Evolutionary conservation across 2,797 vertebrate species (phyloP), one percentile per base, ranked within the genome.

Genomic region (Glyptemys insculpta): DNA sequence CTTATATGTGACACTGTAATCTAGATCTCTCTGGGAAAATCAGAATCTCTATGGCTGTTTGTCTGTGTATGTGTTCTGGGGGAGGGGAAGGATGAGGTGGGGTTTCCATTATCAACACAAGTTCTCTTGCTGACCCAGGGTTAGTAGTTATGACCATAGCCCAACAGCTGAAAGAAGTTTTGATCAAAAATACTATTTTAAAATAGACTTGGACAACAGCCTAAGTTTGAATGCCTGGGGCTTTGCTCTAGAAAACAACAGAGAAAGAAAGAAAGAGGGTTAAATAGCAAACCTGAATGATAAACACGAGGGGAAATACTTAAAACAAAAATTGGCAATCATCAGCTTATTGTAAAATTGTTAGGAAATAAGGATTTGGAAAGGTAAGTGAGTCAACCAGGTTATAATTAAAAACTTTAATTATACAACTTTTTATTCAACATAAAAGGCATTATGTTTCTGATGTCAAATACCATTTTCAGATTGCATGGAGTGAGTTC

Each of bases 121-220:
- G 37, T 86, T 85, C 57, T 90, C 16, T 76, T 62, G 56, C 56
- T 92, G 91, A 87, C 74, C 76, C 74, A 80, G 81, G 86, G 81
- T 86, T 90, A 84, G 82, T 27, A 91, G 72, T 50, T 2, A 1
- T 91, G 86, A 91, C 90, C 85, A 53, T 88, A 1, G 1, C 37
- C 79, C 86, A 92, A 16, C 23, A 91, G 84, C 49, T 92, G 91
- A 57, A 94, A 94, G 52, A 89, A 86, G 57, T 84, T 93, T 92
- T 93, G 92, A 92, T 94, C 91, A 90, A 81, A 96, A 94, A 91
- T 87, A 87, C 88, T 88, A 21, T 85, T 90, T 96, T 92, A 91
- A 94, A 95, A 96, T 96, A 94, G 83, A 76, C 91, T 96, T 97
- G 94, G 93, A 94, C 81, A 93, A 29, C 56, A 92, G 91, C 96